Conservation (phyloP, 2,113 vertebrate genomes). For the Heloderma charlesbogerti region DNA sequence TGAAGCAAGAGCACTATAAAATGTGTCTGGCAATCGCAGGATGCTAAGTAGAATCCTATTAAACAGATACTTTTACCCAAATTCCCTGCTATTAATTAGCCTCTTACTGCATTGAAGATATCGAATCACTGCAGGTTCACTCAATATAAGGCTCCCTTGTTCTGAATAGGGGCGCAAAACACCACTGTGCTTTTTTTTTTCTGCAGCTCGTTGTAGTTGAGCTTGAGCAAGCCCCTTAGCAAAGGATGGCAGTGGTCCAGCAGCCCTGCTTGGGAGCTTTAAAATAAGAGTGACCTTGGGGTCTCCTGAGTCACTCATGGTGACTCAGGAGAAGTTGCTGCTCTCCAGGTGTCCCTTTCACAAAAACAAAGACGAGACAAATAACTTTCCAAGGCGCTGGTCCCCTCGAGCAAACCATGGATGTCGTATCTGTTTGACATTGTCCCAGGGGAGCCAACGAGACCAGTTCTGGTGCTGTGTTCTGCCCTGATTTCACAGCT, state of each 20-base stretch:
- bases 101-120: accelerated
- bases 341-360: too few species aligned
- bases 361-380: too few species aligned
- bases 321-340: neutral
- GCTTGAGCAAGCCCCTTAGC: too few species aligned
- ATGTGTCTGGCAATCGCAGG: accelerated
- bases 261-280: neutral
- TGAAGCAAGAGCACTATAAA: accelerated
- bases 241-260: neutral
- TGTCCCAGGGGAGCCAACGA: neutral
- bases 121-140: accelerated
- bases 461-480: neutral
- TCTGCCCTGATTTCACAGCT: neutral
- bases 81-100: neutral
- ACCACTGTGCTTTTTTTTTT: too few species aligned
- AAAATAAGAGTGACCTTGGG: neutral
- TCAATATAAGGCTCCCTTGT: accelerated
- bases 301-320: neutral
- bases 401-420: too few species aligned
- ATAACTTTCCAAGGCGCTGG: too few species aligned
- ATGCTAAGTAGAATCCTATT: neutral
- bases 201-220: neutral
- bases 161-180: too few species aligned
- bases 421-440: too few species aligned
- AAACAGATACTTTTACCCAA: neutral